A percentile compares a stretch with the other conserved stretches of the same genome.
phyloP scores from a whole-genome alignment of 2,797 vertebrate species.

The Sciaenops ocellatus region DNA sequence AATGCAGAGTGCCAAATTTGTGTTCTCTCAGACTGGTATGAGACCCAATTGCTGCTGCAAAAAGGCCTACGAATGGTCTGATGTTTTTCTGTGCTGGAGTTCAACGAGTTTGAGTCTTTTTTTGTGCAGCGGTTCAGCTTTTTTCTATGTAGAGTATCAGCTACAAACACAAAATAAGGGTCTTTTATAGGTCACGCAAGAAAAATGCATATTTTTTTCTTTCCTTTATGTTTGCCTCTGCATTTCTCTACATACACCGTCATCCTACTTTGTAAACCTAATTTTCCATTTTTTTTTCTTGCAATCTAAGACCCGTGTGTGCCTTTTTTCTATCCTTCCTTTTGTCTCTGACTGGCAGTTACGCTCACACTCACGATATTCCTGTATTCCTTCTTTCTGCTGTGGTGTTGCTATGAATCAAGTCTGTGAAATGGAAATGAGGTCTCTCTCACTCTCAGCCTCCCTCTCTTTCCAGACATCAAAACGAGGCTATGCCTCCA shows the following conservation, averaged over 20 bases:
- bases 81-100: slow-evolving; percentile 47
- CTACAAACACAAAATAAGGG: slow-evolving; percentile 22
- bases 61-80: slow-evolving; percentile 21
- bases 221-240: slow-evolving; percentile 34
- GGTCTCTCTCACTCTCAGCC: slow-evolving; percentile 68
- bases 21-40: slow-evolving; percentile 60
- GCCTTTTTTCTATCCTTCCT: slow-evolving; percentile 45
- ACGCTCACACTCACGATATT: slow-evolving; percentile 64
- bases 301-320: slow-evolving; percentile 34
- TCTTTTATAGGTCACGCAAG: slow-evolving; percentile 36
- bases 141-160: slow-evolving; percentile 24
- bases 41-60: slow-evolving; percentile 48
- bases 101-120: slow-evolving; percentile 40
- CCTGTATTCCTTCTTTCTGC: slow-evolving; percentile 72
- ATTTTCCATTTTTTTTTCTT: slow-evolving; percentile 54
- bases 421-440: slow-evolving; percentile 93
- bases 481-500: slow-evolving; percentile 88
- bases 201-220: slow-evolving; percentile 15
- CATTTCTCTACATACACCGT: slow-evolving; percentile 36
- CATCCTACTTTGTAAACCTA: slow-evolving; percentile 48
- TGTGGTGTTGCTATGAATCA: slow-evolving; percentile 80
- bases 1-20: slow-evolving; percentile 69
- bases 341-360: slow-evolving; percentile 61
- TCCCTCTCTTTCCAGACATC: slow-evolving; percentile 85
- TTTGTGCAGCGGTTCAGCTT: slow-evolving; percentile 11